Percentiles rank a stretch among this genome's conserved stretches.
Conservation (phyloP, 2,888 invertebrate genomes). For the Dynastes hyllus region DNA sequence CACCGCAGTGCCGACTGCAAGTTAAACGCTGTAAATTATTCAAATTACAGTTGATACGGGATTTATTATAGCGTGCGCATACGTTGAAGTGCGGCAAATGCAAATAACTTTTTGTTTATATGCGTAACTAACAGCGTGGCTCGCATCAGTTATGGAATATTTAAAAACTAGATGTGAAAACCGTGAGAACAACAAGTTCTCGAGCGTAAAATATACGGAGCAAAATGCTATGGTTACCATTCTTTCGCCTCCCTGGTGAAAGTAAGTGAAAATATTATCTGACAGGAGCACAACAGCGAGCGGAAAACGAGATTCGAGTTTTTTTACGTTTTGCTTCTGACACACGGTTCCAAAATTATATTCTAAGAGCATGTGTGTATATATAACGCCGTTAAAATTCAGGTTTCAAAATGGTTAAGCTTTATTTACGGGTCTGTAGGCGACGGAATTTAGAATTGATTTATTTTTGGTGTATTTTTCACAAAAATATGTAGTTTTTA, state of each 20-base stretch:
- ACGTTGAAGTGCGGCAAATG: neutral
- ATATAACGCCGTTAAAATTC: neutral
- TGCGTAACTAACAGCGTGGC: neutral
- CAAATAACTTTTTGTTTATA: neutral
- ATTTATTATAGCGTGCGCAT: neutral
- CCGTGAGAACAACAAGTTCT: constrained; percentile 5
- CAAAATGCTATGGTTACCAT: neutral
- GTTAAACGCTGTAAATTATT: constrained; percentile 21
- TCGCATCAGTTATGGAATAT: neutral
- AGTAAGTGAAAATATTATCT: constrained; percentile 33
- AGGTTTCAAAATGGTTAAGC: neutral
- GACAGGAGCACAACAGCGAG: constrained; percentile 21
- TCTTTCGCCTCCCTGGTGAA: constrained; percentile 18
- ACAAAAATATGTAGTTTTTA: too few species aligned
- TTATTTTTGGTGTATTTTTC: neutral
- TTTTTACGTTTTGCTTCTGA: constrained; percentile 15
- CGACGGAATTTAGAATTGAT: neutral
- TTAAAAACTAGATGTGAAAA: neutral
- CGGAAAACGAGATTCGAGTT: neutral
- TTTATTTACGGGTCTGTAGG: neutral
- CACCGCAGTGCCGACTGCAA: neutral
- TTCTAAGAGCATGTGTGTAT: neutral
- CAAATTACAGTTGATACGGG: constrained; percentile 13
- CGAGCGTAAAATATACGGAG: neutral
- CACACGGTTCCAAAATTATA: constrained; percentile 10